Evolutionary conservation across 2,888 invertebrate genomes (phyloP).

Genomic region (Lydus trimaculatus): DNA sequence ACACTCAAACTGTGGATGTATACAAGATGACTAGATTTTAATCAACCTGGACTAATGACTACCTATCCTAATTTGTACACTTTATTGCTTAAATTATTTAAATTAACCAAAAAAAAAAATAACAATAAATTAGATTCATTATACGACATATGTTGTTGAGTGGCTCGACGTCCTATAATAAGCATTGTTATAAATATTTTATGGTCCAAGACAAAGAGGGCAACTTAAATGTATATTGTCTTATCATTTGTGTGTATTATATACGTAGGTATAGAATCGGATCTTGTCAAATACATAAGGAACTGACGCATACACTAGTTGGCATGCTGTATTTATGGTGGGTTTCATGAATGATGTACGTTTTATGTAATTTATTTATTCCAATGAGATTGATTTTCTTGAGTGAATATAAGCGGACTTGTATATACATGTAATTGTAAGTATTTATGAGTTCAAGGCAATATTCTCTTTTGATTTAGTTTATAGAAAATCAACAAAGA

Average conservation of each 20-base stretch:
- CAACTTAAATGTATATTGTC: background rate
- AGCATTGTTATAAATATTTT: constrained; percentile 33
- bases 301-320: constrained; percentile 47
- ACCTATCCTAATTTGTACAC: background rate
- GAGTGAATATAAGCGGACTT: background rate
- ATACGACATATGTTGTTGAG: background rate
- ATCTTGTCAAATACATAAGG: constrained; percentile 48
- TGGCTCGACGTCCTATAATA: constrained; percentile 20
- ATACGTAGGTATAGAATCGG: constrained; percentile 43
- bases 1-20: background rate
- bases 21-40: constrained; percentile 4
- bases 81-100: background rate
- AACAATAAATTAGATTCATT: background rate
- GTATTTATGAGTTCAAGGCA: background rate
- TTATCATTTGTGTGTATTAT: background rate
- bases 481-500: background rate
- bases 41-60: background rate
- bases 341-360: constrained; percentile 46
- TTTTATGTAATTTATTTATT: constrained; percentile 41
- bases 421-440: background rate
- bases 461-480: background rate
- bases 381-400: constrained; percentile 48
- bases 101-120: background rate
- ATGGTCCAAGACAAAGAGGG: constrained; percentile 17
- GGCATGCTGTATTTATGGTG: constrained; percentile 48